These are phyloP conservation scores for Epizoanthus ramosus DNA, from an alignment of 92 coral and sea anemone species.

Conservation along the genomic window DNA sequence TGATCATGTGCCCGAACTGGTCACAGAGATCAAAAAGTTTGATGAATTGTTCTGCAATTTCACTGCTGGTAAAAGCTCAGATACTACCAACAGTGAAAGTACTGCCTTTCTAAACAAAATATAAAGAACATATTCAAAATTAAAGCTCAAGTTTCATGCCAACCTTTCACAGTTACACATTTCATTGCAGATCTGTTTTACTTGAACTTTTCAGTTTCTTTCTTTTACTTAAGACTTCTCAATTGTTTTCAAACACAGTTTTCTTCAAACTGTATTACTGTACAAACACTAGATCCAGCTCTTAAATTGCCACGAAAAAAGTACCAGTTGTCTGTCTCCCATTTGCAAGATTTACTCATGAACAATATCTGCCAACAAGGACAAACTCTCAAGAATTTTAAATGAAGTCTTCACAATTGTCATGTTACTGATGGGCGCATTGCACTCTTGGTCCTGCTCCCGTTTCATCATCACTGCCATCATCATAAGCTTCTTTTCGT, in stretches of 20 bases:
- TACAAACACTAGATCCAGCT: neutral
- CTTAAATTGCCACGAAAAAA: neutral
- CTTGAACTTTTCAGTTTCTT: neutral
- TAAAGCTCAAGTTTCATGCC: too few relatives aligned
- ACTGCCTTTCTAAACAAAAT: too few relatives aligned
- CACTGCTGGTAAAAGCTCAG: too few relatives aligned
- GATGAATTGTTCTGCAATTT: too few relatives aligned
- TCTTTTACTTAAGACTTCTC: neutral
- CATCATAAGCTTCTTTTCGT: constrained; percentile 86
- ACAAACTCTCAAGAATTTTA: neutral
- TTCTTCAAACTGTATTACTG: constrained; percentile 14
- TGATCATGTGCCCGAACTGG: too few relatives aligned
- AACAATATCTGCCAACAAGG: neutral
- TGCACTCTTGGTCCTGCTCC: constrained; percentile 90
- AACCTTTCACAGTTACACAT: too few relatives aligned
- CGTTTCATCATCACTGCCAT: constrained; percentile 89
- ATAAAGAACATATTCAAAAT: too few relatives aligned
- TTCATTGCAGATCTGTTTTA: too few relatives aligned
- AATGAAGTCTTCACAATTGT: neutral
- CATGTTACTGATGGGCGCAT: constrained; percentile 89
- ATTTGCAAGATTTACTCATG: constrained; percentile 10
- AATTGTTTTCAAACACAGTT: neutral
- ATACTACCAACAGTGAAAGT: too few relatives aligned
- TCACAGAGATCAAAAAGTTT: too few relatives aligned
- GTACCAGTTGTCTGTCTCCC: neutral